Evolutionary conservation across 37 sponge, comb jelly and placozoan genomes (phyloP).

Genomic region (Haliclona indistincta): DNA sequence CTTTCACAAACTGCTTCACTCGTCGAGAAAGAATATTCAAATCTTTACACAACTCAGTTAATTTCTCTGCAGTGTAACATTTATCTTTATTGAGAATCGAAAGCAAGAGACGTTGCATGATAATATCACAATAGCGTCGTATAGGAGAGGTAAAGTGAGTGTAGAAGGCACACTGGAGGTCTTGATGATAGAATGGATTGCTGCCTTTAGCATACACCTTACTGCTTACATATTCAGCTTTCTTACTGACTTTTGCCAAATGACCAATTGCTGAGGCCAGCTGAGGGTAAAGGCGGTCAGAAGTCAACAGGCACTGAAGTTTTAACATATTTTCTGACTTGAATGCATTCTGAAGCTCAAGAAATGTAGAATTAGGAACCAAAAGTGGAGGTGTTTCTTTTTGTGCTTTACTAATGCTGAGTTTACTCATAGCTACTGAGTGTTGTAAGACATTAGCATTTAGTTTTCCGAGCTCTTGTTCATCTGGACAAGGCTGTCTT

Average conservation of each 20-base stretch:
- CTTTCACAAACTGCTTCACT: too few species aligned
- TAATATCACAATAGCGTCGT: conserved; percentile 63
- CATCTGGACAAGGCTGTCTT: too few species aligned
- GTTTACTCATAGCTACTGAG: too few species aligned
- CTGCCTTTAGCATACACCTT: too few species aligned
- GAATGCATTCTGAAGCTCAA: not conserved
- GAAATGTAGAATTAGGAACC: not conserved
- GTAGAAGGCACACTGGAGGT: conserved; percentile 27
- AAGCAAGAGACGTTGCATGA: conserved; percentile 43
- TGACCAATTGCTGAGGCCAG: conserved; percentile 6
- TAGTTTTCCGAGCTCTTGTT: too few species aligned
- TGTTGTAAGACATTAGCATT: too few species aligned
- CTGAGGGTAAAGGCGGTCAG: conserved; percentile 31
- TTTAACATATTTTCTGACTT: not conserved
- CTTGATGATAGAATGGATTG: conserved; percentile 42
- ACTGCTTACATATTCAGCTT: conserved; percentile 9
- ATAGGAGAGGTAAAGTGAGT: conserved; percentile 79
- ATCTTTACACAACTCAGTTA: conserved; percentile 1
- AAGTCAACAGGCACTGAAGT: not conserved
- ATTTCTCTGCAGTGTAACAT: not conserved
- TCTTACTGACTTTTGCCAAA: not conserved
- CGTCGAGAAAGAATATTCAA: conserved; percentile 40
- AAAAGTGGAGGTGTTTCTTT: not conserved
- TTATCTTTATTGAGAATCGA: not conserved
- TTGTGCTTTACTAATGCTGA: not conserved